Base-by-base conservation (phyloP, 37 sponge, comb jelly and placozoan genomes). In the Cliona cf. orientalis region DNA sequence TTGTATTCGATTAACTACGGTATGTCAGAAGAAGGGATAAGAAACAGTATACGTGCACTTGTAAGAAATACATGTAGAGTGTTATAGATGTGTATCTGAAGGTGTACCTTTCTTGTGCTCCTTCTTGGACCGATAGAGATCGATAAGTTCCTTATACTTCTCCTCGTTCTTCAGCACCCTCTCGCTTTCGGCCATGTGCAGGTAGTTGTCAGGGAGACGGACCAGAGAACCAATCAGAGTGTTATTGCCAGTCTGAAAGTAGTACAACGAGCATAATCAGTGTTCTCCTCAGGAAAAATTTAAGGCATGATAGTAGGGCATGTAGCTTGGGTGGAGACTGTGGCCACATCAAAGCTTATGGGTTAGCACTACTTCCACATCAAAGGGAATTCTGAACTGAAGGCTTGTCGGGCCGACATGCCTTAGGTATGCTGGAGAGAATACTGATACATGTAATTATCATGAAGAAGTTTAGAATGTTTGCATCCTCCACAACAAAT, bases 191-290 rank as follows among this genome's bases (percentile, higher is more conserved):
- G 53, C 71, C 40, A 96, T 19, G 42, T 93, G 84, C 25, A 92
- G 58, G 59, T 79, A 34, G 75, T 89, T 93, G 61, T 90, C 97
- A 38, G 86, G 87, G 26, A 90, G 86, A 23, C 93, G 80, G 12
- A 96, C 85, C 38, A 96, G 74, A 1, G 97, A 91, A 21, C 91
- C 86, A 42, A 93, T 79, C 80, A 96, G 79, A 56, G 88, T 80
- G 58, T 81, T 81, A 58, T 92, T 92, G n/a, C 76, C 66, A 0
- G 79, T 85, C 85, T 79, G 49, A 2, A 42, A 74, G 34, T 5
- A 67, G 6, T 37, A 35, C 12, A 40, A 22, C 37, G 36, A 6
- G 3, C 21, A 67, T 25, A n/a, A 22, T 62, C n/a, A n/a, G n/a
- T n/a, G n/a, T n/a, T n/a, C n/a, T n/a, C n/a, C n/a, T n/a, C n/a